These are phyloP conservation scores for Arvicanthis niloticus DNA, from an alignment of 2,113 vertebrate species.

Conservation along the genomic window DNA sequence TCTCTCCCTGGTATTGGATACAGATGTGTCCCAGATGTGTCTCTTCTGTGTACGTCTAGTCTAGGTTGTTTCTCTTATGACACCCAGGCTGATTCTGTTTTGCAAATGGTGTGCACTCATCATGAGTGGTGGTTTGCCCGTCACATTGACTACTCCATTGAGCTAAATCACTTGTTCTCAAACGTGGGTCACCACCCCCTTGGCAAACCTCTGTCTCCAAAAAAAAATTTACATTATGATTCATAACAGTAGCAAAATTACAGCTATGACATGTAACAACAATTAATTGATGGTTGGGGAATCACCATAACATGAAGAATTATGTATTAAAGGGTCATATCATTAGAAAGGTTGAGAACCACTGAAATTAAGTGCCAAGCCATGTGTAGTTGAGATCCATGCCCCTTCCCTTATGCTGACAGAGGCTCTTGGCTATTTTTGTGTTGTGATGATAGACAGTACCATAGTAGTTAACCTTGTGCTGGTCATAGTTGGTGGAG, in stretches of 20 bases:
- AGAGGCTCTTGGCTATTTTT: neutral
- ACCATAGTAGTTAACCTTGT: neutral
- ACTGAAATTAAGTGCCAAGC: neutral
- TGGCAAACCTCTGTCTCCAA: neutral
- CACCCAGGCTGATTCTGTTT: neutral
- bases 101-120: neutral
- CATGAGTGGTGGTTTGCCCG: neutral
- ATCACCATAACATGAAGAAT: neutral
- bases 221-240: neutral
- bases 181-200: neutral
- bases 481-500: constrained; percentile 2
- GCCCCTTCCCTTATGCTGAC: neutral
- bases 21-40: neutral
- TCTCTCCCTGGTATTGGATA: neutral
- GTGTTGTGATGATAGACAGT: neutral
- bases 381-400: neutral
- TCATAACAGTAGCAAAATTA: neutral
- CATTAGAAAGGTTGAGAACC: neutral
- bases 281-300: neutral
- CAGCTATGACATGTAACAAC: neutral
- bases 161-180: neutral
- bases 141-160: neutral
- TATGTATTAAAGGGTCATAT: neutral
- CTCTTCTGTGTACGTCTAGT: neutral
- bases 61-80: neutral